These are phyloP conservation scores for Heterotilapia buettikoferi DNA, from an alignment of 2,113 vertebrate genomes.

Conservation along the genomic window DNA sequence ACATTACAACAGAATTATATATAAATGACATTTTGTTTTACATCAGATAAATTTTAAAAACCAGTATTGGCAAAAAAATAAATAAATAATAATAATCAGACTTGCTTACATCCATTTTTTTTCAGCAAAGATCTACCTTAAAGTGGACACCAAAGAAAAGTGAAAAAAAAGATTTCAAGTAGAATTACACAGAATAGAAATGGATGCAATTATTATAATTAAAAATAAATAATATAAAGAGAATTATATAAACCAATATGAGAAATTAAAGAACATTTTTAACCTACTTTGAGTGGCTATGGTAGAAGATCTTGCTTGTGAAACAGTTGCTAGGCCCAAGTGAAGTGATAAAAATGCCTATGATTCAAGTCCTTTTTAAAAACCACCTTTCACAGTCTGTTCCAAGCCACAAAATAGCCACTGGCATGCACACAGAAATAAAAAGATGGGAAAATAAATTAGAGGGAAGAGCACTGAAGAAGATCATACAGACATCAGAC, in stretches of 20 bases:
- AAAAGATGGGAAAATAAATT: constrained; percentile 51
- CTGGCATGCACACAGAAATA: constrained; percentile 6
- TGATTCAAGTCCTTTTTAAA: neutral
- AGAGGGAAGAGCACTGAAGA: constrained; percentile 40
- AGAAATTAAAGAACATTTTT: neutral
- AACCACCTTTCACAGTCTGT: neutral
- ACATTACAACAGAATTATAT: neutral
- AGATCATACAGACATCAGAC: constrained; percentile 49
- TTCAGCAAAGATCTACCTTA: neutral
- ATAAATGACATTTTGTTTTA: neutral
- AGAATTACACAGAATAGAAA: neutral
- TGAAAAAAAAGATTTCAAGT: neutral
- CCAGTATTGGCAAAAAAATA: neutral
- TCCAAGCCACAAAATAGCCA: constrained; percentile 16
- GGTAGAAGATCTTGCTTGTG: neutral
- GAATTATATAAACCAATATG: neutral
- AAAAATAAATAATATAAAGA: neutral
- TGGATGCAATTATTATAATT: neutral
- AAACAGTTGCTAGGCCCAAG: neutral
- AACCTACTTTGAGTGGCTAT: neutral
- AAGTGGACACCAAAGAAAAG: neutral
- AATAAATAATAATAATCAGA: neutral
- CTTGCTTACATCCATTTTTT: neutral
- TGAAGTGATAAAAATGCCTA: neutral
- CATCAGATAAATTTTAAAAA: neutral